A percentile compares a stretch with the other conserved stretches of the same genome.
Conservation (phyloP, 2,888 invertebrate genomes). For the Drosophila differens region DNA sequence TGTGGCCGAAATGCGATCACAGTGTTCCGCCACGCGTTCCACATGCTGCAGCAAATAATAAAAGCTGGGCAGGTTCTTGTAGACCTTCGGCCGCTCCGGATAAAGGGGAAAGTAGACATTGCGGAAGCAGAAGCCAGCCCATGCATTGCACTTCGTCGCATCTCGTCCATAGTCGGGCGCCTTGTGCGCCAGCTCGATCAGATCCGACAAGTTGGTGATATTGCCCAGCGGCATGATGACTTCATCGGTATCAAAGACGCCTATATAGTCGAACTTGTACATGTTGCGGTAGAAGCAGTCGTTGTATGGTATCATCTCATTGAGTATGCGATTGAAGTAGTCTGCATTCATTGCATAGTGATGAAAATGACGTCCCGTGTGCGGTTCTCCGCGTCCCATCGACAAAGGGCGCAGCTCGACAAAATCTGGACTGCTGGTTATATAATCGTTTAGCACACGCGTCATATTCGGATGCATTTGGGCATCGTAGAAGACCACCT, state of each 20-base stretch:
- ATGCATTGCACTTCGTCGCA: conserved; percentile 35
- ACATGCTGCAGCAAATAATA: conserved; percentile 98
- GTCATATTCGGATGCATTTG: conserved; percentile 95
- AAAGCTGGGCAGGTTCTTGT: conserved; percentile 91
- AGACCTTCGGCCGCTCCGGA: conserved; percentile 90
- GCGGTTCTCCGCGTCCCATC: conserved; percentile 94
- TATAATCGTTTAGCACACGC: conserved; percentile 89
- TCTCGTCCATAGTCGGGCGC: conserved; percentile 86
- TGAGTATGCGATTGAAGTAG: conserved; percentile 94
- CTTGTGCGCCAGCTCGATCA: conserved; percentile 88
- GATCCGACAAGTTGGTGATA: conserved; percentile 89
- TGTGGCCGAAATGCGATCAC: conserved; percentile 94
- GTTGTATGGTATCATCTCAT: conserved; percentile 97
- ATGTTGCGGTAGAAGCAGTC: conserved; percentile 97
- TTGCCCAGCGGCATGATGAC: conserved; percentile 94
- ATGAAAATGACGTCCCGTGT: conserved; percentile 92
- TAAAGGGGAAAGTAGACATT: conserved; percentile 97
- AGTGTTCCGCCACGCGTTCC: conserved; percentile 93
- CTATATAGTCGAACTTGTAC: conserved; percentile 94
- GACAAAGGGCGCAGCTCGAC: conserved; percentile 92
- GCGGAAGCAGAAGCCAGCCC: conserved; percentile 90
- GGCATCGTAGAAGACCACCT: conserved; percentile 94
- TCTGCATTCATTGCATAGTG: conserved; percentile 94
- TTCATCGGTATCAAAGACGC: conserved; percentile 95
- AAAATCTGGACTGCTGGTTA: conserved; percentile 86